A percentile compares a stretch with the other conserved stretches of the same genome.
phyloP scores from a whole-genome alignment of 2,888 invertebrate genomes.

The Prosapia bicincta region DNA sequence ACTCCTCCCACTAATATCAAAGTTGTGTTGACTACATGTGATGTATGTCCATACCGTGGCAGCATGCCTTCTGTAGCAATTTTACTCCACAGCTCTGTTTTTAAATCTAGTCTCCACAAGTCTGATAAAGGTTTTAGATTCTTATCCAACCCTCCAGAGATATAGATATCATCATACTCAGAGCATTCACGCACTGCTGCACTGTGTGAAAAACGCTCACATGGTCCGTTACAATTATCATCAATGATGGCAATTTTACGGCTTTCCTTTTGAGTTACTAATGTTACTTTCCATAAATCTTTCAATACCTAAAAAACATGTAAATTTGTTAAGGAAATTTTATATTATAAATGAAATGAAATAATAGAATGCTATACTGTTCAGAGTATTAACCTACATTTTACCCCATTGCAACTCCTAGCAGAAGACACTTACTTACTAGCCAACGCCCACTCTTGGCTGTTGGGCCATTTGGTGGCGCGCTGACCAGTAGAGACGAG shows the following conservation, averaged over 20 bases:
- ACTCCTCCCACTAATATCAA: conserved; percentile 31
- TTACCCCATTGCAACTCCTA: no score
- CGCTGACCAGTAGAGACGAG: no score
- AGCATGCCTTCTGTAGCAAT: conserved; percentile 5
- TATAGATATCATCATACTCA: conserved; percentile 8
- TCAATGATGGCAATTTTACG: conserved; percentile 6
- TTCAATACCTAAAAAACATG: conserved; percentile 31
- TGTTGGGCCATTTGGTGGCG: no score
- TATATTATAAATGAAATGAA: no score
- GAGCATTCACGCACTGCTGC: neutral
- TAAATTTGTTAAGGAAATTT: no score
- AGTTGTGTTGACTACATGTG: conserved; percentile 5
- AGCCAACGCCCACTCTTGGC: no score
- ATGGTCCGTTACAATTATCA: conserved; percentile 8
- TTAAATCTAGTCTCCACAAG: conserved; percentile 27
- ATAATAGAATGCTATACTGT: no score
- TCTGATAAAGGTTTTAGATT: conserved; percentile 27
- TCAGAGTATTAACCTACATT: no score
- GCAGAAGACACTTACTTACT: no score
- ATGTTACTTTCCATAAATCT: conserved; percentile 31
- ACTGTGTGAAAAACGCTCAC: conserved; percentile 30
- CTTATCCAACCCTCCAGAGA: conserved; percentile 29
- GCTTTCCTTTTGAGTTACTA: conserved; percentile 1
- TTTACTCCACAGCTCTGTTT: conserved; percentile 9
- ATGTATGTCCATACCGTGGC: conserved; percentile 31